Conservation (phyloP, 37 sponge, comb jelly and placozoan genomes). For the Dysidea cf. avara region DNA sequence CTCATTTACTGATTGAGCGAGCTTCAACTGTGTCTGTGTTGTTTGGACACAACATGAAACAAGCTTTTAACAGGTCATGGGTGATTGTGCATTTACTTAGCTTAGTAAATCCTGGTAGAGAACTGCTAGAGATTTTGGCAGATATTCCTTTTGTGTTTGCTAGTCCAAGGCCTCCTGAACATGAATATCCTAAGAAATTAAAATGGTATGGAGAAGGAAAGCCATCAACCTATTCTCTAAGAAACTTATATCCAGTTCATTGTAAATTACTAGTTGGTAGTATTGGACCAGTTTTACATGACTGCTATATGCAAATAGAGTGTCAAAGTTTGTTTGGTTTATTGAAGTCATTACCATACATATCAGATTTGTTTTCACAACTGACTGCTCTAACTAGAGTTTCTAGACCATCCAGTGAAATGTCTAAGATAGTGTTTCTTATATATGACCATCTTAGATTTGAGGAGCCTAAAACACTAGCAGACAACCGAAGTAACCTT, state of each 20-base stretch:
- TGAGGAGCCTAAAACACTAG: background rate
- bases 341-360: background rate
- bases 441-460: slow-evolving; percentile 25
- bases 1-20: slow-evolving; percentile 13
- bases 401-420: background rate
- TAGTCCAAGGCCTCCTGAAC: slow-evolving; percentile 1
- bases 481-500: background rate
- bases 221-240: slow-evolving; percentile 5
- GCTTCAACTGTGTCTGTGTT: slow-evolving; percentile 21
- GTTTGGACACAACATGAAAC: too few species aligned
- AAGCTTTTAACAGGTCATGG: background rate
- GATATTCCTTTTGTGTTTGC: slow-evolving; percentile 26
- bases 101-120: too few species aligned
- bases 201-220: slow-evolving; percentile 31
- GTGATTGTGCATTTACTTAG: too few species aligned
- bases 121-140: background rate
- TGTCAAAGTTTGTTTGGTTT: background rate
- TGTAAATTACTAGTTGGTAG: slow-evolving; percentile 31
- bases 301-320: background rate
- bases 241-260: background rate
- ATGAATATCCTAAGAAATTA: slow-evolving; percentile 9
- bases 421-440: background rate
- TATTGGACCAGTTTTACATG: slow-evolving; percentile 24
- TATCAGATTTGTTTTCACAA: slow-evolving; percentile 15
- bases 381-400: background rate